Evolutionary conservation across 1,140 invertebrate genomes (phyloP).

Genomic region (Ips typographus): DNA sequence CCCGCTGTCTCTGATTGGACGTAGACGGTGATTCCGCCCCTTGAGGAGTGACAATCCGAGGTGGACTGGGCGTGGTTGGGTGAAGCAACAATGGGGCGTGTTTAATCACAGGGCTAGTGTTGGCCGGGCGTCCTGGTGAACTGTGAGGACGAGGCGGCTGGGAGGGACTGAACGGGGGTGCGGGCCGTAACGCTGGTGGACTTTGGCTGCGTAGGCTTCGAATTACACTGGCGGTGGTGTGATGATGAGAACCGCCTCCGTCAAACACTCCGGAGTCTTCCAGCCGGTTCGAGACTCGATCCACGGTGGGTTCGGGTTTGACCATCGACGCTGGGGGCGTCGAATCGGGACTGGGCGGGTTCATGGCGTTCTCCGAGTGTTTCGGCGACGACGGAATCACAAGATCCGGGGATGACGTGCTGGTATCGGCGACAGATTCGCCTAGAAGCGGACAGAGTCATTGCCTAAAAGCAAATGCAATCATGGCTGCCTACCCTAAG

Average conservation of each 20-base stretch:
- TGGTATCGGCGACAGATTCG: constrained; percentile 87
- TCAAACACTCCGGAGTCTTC: constrained; percentile 48
- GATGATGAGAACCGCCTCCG: constrained; percentile 39
- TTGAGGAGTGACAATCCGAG: constrained; percentile 33
- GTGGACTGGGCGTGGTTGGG: constrained; percentile 42
- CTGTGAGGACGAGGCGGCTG: constrained; percentile 52
- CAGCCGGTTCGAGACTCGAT: constrained; percentile 44
- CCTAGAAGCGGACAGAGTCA: constrained; percentile 59
- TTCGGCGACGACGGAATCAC: constrained; percentile 74
- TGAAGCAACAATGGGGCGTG: constrained; percentile 47
- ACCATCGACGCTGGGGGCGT: constrained; percentile 42
- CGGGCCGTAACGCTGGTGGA: constrained; percentile 45
- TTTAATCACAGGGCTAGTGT: constrained; percentile 46
- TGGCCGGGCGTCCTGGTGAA: constrained; percentile 48
- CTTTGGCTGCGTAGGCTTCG: constrained; percentile 45
- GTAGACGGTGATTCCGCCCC: constrained; percentile 43
- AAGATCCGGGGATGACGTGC: constrained; percentile 82
- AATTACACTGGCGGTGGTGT: constrained; percentile 46
- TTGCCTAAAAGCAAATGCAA: constrained; percentile 50
- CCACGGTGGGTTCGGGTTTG: constrained; percentile 41
- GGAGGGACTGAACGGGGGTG: constrained; percentile 46
- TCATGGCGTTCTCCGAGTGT: constrained; percentile 57
- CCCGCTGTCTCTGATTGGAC: constrained; percentile 46
- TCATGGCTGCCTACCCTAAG: constrained; percentile 49
- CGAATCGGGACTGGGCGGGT: constrained; percentile 48